These are phyloP conservation scores for Dichetophora obliterata DNA, from an alignment of 2,888 invertebrate genomes.

Conservation along the genomic window DNA sequence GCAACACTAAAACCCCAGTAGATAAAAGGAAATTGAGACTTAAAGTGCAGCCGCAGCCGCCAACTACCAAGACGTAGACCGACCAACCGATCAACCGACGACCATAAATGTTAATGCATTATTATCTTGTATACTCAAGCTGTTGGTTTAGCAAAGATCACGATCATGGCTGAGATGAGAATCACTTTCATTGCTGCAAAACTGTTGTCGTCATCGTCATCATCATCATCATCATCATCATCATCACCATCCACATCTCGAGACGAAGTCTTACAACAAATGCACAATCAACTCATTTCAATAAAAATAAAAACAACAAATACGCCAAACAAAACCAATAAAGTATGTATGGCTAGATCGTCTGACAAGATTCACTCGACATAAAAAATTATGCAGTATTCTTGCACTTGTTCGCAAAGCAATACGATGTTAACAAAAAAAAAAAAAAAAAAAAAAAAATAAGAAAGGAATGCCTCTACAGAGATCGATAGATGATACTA, in stretches of 20 bases:
- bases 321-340: not conserved
- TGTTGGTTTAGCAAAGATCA: not conserved
- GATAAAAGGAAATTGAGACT: not conserved
- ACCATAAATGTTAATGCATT: not conserved
- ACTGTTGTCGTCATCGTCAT: not conserved
- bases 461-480: no score
- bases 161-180: not conserved
- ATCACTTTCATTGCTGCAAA: constrained; percentile 11
- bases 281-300: not conserved
- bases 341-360: not conserved
- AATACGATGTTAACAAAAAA: not conserved
- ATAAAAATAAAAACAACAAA: not conserved
- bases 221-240: not conserved
- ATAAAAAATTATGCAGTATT: constrained; percentile 23
- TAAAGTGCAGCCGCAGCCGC: not conserved
- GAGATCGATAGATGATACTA: not conserved
- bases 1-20: not conserved
- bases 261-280: not conserved
- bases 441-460: no score
- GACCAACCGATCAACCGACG: no score
- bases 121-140: constrained; percentile 2
- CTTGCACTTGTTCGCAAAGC: not conserved
- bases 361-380: not conserved
- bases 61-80: not conserved
- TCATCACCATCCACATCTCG: not conserved